Conservation (phyloP, 2,797 vertebrate species). For the Channallabes apus region DNA sequence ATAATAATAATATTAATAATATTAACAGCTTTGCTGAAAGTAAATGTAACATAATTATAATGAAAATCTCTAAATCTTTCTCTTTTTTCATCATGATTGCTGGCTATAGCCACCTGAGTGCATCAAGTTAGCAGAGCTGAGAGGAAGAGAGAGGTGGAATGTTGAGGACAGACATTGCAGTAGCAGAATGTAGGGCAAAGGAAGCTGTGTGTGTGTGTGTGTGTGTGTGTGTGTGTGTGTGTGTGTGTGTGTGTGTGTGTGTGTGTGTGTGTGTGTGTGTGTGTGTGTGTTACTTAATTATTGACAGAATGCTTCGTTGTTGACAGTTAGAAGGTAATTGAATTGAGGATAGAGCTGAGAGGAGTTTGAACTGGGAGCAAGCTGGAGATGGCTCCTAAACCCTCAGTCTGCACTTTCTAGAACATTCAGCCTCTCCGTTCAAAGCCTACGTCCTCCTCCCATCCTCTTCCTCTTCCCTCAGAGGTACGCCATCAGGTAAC, state of each 20-base stretch:
- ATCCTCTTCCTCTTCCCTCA: constrained; percentile 60
- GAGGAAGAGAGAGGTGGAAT: constrained; percentile 69
- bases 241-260: constrained; percentile 11
- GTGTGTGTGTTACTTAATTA: background rate
- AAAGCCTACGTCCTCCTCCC: constrained; percentile 52
- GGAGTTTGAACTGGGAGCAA: constrained; percentile 43
- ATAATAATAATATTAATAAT: constrained; percentile 66
- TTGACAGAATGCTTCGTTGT: constrained; percentile 25
- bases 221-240: constrained; percentile 7
- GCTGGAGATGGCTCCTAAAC: constrained; percentile 52
- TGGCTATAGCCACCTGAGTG: constrained; percentile 85
- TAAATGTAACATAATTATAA: constrained; percentile 73
- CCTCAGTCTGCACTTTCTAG: constrained; percentile 64
- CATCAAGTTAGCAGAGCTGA: constrained; percentile 73
- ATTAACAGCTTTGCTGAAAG: constrained; percentile 67
- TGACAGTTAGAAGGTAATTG: constrained; percentile 41
- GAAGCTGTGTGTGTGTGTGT: constrained; percentile 41
- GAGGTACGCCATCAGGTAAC: constrained; percentile 84
- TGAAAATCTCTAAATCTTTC: constrained; percentile 68
- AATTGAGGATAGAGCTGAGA: constrained; percentile 25
- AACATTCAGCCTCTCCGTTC: constrained; percentile 35
- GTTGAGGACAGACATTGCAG: constrained; percentile 50
- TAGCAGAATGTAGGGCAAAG: constrained; percentile 51
- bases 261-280: background rate
- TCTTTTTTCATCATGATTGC: constrained; percentile 62